Percentiles rank a stretch among this genome's conserved stretches.
These are phyloP conservation scores for Tricholaema leucomelas DNA, from an alignment of 2,113 vertebrate species.

Conservation along the genomic window DNA sequence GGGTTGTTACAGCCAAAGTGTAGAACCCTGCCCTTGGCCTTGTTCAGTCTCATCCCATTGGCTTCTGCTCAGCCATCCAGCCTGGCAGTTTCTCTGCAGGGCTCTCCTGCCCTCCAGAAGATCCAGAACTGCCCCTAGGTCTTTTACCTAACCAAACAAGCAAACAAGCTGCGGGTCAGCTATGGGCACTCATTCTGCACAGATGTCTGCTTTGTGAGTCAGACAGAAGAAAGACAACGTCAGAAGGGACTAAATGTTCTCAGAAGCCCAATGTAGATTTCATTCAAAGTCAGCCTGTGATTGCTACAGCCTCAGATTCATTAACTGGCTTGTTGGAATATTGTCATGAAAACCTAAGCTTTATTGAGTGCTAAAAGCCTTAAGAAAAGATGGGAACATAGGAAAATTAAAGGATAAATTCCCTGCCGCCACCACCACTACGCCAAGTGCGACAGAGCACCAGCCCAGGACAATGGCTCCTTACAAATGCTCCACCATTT, in stretches of 20 bases:
- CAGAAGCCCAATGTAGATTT: slow-evolving; percentile 24
- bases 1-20: too few species aligned
- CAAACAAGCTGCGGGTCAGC: not conserved
- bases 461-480: slow-evolving; percentile 63
- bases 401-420: slow-evolving; percentile 58
- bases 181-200: not conserved
- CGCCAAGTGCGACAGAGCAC: slow-evolving; percentile 31
- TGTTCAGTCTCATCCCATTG: too few species aligned
- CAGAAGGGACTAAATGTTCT: not conserved
- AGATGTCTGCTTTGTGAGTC: not conserved
- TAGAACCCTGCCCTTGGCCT: too few species aligned
- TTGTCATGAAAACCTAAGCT: slow-evolving; percentile 52
- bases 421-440: slow-evolving; percentile 39
- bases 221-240: not conserved
- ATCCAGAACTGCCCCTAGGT: too few species aligned
- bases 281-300: not conserved
- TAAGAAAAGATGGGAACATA: slow-evolving; percentile 51
- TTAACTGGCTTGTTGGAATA: slow-evolving; percentile 37
- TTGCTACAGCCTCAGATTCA: slow-evolving; percentile 19
- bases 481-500: slow-evolving; percentile 68
- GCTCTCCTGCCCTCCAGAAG: too few species aligned
- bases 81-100: too few species aligned
- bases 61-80: too few species aligned
- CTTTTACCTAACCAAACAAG: not conserved
- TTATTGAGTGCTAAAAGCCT: slow-evolving; percentile 68